phyloP scores from a whole-genome alignment of 2,113 vertebrate genomes.

The Oxygymnocypris stewartii region DNA sequence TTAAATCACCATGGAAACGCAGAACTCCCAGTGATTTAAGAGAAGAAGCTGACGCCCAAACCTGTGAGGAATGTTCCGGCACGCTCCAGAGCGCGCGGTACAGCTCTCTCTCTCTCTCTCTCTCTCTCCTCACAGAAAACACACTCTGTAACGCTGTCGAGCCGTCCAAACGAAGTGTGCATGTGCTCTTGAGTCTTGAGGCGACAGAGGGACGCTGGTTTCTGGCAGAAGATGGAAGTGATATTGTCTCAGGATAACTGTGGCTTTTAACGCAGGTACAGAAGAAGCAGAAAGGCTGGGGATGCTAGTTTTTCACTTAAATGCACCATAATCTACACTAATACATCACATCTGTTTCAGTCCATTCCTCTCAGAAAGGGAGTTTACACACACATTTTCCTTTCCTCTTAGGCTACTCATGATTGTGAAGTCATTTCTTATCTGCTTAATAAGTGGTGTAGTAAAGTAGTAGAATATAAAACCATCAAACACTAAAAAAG shows the following conservation, averaged over 20 bases:
- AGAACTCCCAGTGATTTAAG: slow-evolving; percentile 47
- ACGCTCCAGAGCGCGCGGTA: slow-evolving; percentile 44
- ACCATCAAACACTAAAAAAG: background rate
- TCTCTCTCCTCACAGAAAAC: slow-evolving; percentile 29
- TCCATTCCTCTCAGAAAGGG: too few species aligned
- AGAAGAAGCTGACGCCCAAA: slow-evolving; percentile 46
- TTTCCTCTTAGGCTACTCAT: too few species aligned
- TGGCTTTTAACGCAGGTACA: background rate
- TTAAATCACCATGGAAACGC: slow-evolving; percentile 60
- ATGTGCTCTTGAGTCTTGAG: background rate
- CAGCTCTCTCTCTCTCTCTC: slow-evolving; percentile 42
- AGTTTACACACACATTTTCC: too few species aligned
- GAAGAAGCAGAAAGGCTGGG: background rate
- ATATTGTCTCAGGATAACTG: background rate
- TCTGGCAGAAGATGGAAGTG: background rate
- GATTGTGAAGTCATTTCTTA: too few species aligned
- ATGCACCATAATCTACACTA: background rate
- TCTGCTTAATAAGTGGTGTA: too few species aligned
- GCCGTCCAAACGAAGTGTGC: background rate
- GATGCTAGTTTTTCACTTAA: background rate
- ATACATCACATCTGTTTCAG: too few species aligned
- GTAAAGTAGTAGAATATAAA: too few species aligned
- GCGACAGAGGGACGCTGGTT: background rate
- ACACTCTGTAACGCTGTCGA: background rate
- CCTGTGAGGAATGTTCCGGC: slow-evolving; percentile 52